These are phyloP conservation scores for Pseudorhiza aurosa DNA, from an alignment of 30 jellyfish, hydroid and myxozoan species.

Conservation along the genomic window DNA sequence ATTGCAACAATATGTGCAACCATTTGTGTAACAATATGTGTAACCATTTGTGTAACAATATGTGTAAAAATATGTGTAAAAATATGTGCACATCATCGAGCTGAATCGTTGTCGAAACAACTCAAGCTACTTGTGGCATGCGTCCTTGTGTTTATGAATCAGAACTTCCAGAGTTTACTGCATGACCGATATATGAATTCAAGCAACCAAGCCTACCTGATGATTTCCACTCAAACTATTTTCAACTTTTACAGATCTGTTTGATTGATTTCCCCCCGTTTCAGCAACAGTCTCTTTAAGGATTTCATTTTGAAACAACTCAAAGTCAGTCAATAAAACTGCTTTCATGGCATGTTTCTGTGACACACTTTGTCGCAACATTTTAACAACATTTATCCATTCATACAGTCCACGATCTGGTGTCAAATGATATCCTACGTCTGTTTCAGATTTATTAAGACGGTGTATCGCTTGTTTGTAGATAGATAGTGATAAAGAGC, in stretches of 20 bases:
- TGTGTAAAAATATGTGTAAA: no score
- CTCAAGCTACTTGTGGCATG: neutral
- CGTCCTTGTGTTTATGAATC: no score
- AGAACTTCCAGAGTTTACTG: no score
- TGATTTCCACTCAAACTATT: neutral
- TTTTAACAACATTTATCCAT: neutral
- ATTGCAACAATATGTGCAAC: no score
- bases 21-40: no score
- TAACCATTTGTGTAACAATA: no score
- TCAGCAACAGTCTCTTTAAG: neutral
- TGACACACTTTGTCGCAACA: neutral
- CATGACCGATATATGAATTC: neutral
- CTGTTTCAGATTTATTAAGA: neutral
- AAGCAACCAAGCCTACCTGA: neutral
- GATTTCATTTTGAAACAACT: neutral
- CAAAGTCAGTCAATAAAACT: slow-evolving; percentile 8
- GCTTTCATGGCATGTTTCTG: neutral
- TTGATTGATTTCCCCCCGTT: neutral
- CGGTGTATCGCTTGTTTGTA: neutral
- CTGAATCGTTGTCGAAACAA: no score
- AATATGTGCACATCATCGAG: no score
- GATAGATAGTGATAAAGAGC: neutral
- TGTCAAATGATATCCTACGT: neutral
- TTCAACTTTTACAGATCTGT: neutral
- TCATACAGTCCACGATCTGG: neutral